Percentiles rank a stretch among this genome's conserved stretches.
Conservation (phyloP, 2,888 invertebrate genomes). For the Meteorus cinctellus region DNA sequence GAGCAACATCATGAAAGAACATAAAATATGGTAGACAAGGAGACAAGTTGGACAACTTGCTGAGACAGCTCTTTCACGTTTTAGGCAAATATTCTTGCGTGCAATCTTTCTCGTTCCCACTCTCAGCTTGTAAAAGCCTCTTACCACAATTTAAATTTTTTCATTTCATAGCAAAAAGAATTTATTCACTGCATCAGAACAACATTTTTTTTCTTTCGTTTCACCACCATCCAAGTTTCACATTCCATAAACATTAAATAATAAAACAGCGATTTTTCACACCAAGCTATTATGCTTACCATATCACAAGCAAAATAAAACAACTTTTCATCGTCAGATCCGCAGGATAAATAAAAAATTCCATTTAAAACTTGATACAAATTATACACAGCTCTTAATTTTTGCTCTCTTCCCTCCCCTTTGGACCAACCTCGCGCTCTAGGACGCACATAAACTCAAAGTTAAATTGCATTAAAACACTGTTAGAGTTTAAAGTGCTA, state of each 20-base stretch:
- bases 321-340: not conserved
- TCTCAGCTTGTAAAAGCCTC: constrained; percentile 31
- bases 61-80: constrained; percentile 36
- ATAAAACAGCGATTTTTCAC: constrained; percentile 1
- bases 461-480: constrained; percentile 33
- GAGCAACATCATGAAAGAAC: constrained; percentile 1
- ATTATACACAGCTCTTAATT: constrained; percentile 12
- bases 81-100: constrained; percentile 27
- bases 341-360: not conserved
- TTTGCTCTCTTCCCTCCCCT: not conserved
- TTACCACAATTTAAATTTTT: constrained; percentile 39
- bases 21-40: constrained; percentile 37
- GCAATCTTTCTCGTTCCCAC: not conserved
- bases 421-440: too few species aligned
- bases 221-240: not conserved
- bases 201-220: not conserved
- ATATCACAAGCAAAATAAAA: constrained; percentile 9
- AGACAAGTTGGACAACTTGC: constrained; percentile 30
- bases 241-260: constrained; percentile 13
- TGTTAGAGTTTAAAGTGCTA: constrained; percentile 29
- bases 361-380: not conserved
- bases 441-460: constrained; percentile 16
- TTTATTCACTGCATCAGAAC: constrained; percentile 40
- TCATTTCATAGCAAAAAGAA: constrained; percentile 1
- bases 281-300: not conserved